A percentile compares a stretch with the other conserved stretches of the same genome.
phyloP scores from a whole-genome alignment of 2,113 vertebrate species.

The Myodes glareolus region DNA sequence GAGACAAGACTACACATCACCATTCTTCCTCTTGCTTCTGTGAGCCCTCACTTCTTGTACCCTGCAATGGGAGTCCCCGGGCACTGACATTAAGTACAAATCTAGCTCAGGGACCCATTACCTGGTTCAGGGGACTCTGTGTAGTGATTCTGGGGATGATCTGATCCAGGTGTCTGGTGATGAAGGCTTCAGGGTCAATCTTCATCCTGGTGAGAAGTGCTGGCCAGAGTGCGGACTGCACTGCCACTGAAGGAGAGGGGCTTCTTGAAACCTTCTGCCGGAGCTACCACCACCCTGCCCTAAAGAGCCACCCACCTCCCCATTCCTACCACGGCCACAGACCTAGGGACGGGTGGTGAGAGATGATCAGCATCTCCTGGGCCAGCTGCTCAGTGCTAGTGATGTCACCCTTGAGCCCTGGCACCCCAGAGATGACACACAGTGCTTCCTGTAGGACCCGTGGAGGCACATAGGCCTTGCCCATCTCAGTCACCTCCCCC shows the following conservation, averaged over 20 bases:
- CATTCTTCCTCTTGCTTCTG: not conserved
- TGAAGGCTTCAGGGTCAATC: constrained; percentile 91
- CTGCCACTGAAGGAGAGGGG: constrained; percentile 85
- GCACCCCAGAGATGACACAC: constrained; percentile 89
- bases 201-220: constrained; percentile 93
- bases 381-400: constrained; percentile 91
- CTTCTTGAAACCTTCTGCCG: constrained; percentile 1
- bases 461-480: constrained; percentile 89
- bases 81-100: not conserved
- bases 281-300: not conserved
- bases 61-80: not conserved
- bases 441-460: constrained; percentile 92
- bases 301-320: not conserved
- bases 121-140: constrained; percentile 88
- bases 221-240: constrained; percentile 91
- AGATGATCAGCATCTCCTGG: constrained; percentile 91
- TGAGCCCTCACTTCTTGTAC: not conserved
- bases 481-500: constrained; percentile 92
- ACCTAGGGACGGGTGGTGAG: constrained; percentile 97
- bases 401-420: constrained; percentile 88
- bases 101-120: constrained; percentile 67
- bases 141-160: constrained; percentile 91
- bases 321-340: constrained; percentile 13
- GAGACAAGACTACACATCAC: not conserved
- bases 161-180: constrained; percentile 91